Conservation (phyloP, 2,797 vertebrate species). For the Sciurus vulgaris region DNA sequence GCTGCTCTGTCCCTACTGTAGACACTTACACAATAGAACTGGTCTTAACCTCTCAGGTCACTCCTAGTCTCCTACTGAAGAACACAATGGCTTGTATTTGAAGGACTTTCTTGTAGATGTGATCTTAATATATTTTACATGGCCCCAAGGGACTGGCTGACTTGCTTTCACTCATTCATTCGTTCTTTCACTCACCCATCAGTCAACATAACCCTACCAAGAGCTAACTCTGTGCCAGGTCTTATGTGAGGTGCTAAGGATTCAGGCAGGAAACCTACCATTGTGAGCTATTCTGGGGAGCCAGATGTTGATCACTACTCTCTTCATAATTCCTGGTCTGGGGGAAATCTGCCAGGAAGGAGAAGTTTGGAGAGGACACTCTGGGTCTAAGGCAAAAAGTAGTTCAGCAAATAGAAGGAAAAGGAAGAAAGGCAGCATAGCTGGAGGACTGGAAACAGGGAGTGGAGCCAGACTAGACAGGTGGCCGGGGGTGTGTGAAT, state of each 20-base stretch:
- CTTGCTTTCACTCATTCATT: background rate
- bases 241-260: background rate
- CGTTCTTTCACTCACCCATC: background rate
- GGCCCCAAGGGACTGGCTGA: background rate
- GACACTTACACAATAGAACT: background rate
- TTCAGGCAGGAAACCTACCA: background rate
- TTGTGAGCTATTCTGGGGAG: background rate
- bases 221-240: background rate
- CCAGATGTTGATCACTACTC: background rate
- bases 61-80: background rate
- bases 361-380: background rate
- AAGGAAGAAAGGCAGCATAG: background rate
- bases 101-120: background rate
- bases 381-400: background rate
- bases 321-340: conserved; percentile 31
- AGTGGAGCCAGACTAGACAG: conserved; percentile 11
- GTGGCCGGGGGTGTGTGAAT: background rate
- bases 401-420: background rate
- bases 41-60: background rate
- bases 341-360: background rate
- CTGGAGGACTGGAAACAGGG: background rate
- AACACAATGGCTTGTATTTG: background rate
- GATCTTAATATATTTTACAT: background rate
- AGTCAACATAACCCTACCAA: background rate
- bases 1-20: background rate